Percentiles rank a stretch among this genome's conserved stretches.
Conservation (phyloP, 53 echinoderm and acorn worm genomes). For the Echinometra lucunter region DNA sequence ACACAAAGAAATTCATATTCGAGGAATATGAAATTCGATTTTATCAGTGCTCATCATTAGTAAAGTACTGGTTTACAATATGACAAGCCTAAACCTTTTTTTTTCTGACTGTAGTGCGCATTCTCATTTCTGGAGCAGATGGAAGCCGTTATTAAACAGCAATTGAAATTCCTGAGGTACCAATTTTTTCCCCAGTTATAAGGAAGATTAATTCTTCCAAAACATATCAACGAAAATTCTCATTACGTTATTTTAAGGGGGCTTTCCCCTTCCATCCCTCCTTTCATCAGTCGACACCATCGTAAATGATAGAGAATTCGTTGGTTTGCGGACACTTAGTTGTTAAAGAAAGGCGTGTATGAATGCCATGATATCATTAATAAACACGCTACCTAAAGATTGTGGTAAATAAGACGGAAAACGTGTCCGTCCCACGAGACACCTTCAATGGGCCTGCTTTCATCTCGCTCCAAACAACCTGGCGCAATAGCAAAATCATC, state of each 20-base stretch:
- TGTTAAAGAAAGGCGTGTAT: not conserved
- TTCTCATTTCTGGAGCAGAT: not conserved
- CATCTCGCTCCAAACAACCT: not conserved
- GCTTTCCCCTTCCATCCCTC: not conserved
- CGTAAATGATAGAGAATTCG: not conserved
- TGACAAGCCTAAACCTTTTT: not conserved
- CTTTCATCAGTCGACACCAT: not conserved
- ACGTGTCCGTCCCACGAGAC: not conserved
- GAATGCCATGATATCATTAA: not conserved
- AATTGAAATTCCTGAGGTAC: not conserved
- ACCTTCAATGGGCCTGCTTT: not conserved
- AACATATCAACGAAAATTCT: not conserved
- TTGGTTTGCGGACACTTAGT: not conserved
- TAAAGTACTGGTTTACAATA: no score
- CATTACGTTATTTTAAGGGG: not conserved
- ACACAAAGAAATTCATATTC: no score
- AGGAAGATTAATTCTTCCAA: no score
- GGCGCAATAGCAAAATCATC: not conserved
- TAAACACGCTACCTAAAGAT: slow-evolving; percentile 5
- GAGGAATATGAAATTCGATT: no score
- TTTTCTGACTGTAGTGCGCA: not conserved
- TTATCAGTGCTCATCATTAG: no score
- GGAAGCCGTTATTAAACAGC: not conserved
- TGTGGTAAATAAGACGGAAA: slow-evolving; percentile 17
- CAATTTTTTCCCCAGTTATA: not conserved